A percentile compares a stretch with the other conserved stretches of the same genome.
These are phyloP conservation scores for Myrmophylax atrothorax DNA, from an alignment of 2,113 vertebrate genomes.

Conservation along the genomic window DNA sequence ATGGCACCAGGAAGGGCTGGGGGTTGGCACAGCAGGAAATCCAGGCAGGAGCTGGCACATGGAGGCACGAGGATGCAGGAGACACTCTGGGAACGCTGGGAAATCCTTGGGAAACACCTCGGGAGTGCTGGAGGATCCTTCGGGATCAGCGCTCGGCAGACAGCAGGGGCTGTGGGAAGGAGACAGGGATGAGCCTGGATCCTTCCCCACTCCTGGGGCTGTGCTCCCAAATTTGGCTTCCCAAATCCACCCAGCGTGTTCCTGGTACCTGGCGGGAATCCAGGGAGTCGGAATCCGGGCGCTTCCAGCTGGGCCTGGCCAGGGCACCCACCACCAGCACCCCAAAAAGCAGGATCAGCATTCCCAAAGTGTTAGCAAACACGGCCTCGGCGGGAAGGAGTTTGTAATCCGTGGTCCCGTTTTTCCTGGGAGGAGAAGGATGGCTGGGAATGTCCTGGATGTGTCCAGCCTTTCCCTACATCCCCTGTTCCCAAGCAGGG, in stretches of 20 bases:
- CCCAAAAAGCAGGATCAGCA: conserved; percentile 83
- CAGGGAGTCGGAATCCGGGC: conserved; percentile 69
- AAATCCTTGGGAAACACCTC: neutral
- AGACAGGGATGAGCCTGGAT: neutral
- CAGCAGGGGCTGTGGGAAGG: conserved; percentile 60
- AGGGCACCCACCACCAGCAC: conserved; percentile 84
- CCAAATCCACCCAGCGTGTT: rapidly evolving
- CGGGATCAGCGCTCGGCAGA: neutral
- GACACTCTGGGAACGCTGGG: neutral
- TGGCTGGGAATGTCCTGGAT: neutral
- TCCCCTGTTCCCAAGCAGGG: neutral
- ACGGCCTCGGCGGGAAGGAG: conserved; percentile 83
- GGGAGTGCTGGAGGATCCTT: neutral
- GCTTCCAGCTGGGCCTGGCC: conserved; percentile 82
- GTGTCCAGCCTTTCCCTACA: neutral
- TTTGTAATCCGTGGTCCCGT: conserved; percentile 64
- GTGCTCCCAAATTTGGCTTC: neutral
- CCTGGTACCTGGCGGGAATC: conserved; percentile 58
- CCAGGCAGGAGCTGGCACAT: neutral
- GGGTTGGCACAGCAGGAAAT: neutral
- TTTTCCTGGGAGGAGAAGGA: conserved; percentile 69
- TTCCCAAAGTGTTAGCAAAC: conserved; percentile 83
- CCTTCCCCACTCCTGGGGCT: rapidly evolving
- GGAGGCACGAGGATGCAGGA: neutral
- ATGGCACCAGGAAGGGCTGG: neutral